A percentile compares a stretch with the other conserved stretches of the same genome.
These are phyloP conservation scores for Erpornis zantholeuca DNA, from an alignment of 2,113 vertebrate species.

Conservation along the genomic window DNA sequence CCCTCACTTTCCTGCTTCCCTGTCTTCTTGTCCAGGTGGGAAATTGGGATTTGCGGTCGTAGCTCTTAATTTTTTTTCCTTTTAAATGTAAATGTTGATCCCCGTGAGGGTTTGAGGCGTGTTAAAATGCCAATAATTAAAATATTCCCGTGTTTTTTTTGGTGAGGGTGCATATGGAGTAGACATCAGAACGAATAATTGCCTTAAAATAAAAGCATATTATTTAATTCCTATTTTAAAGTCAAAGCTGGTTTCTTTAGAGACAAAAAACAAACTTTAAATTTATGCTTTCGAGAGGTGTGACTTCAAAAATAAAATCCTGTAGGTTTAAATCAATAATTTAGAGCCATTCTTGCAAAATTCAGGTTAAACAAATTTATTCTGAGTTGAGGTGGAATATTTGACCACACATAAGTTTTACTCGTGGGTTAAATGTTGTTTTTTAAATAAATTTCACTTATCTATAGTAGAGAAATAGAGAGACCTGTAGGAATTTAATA, in stretches of 20 bases:
- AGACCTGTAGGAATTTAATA: accelerated
- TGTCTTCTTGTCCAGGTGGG: accelerated
- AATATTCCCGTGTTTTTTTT: not conserved
- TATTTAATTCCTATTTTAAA: not conserved
- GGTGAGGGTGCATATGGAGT: accelerated
- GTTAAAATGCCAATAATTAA: accelerated
- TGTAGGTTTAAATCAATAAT: not conserved
- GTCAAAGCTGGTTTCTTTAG: not conserved
- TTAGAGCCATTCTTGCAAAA: not conserved
- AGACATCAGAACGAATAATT: not conserved
- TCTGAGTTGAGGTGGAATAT: not conserved
- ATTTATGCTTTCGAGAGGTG: not conserved
- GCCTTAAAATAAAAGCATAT: accelerated
- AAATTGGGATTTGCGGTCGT: accelerated
- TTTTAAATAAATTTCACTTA: no score
- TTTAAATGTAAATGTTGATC: accelerated
- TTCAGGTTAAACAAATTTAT: accelerated
- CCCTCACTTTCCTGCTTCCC: not conserved
- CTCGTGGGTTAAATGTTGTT: not conserved
- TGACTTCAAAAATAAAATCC: not conserved
- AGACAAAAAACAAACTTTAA: accelerated
- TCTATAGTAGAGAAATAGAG: not conserved
- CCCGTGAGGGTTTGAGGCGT: not conserved
- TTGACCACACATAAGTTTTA: accelerated
- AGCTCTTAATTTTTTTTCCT: not conserved